Conservation (phyloP, 2,888 invertebrate genomes). For the Trissoscelio sp. region DNA sequence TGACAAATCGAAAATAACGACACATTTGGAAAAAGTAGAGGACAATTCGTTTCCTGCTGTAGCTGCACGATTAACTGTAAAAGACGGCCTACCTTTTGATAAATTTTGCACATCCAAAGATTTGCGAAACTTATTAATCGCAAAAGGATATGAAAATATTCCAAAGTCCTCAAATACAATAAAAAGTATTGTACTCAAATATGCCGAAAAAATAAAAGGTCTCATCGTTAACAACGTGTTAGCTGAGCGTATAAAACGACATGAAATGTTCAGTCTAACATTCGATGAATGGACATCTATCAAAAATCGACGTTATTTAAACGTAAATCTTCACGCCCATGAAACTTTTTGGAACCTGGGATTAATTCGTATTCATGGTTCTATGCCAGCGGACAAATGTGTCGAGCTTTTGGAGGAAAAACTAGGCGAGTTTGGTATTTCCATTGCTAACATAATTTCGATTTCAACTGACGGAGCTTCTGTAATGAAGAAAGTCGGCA, state of each 20-base stretch:
- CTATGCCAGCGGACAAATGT: conserved; percentile 27
- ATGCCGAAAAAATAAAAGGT: conserved; percentile 28
- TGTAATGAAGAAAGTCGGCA: conserved; percentile 63
- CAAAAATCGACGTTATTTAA: conserved; percentile 33
- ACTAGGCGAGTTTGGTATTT: conserved; percentile 4
- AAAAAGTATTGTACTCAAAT: conserved; percentile 24
- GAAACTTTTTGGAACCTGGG: conserved; percentile 31
- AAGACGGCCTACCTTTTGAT: conserved; percentile 28
- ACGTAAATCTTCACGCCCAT: conserved; percentile 20
- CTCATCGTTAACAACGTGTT: conserved; percentile 9
- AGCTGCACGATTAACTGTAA: conserved; percentile 23
- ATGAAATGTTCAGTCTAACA: conserved; percentile 11
- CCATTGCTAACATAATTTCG: conserved; percentile 1
- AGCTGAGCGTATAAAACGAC: conserved; percentile 12
- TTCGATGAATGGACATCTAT: conserved; percentile 38
- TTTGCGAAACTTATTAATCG: conserved; percentile 15
- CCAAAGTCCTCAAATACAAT: conserved; percentile 42
- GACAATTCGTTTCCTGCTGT: conserved; percentile 35
- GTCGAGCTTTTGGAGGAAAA: conserved; percentile 13
- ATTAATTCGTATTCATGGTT: conserved; percentile 36
- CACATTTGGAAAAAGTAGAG: conserved; percentile 20
- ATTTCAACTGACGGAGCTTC: conserved; percentile 54
- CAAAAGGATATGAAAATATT: conserved; percentile 20
- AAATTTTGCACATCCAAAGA: conserved; percentile 37
- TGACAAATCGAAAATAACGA: conserved; percentile 19